These are phyloP conservation scores for Drosophila kanapiae DNA, from an alignment of 1,140 invertebrate species.

Conservation along the genomic window DNA sequence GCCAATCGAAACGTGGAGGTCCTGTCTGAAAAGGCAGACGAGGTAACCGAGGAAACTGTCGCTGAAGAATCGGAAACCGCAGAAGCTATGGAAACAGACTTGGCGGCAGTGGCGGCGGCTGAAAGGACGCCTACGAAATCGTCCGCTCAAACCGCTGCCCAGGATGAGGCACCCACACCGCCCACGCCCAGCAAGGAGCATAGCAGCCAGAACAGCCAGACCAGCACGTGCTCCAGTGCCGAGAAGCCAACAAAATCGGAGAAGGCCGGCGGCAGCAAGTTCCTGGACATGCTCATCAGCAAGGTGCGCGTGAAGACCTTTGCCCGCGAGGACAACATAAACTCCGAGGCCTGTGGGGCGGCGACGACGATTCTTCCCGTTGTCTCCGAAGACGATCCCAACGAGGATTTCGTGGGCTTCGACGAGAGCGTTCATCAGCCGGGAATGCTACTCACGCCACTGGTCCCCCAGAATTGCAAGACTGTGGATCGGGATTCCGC, in stretches of 20 bases:
- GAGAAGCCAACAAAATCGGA: slow-evolving; percentile 49
- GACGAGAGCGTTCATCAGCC: slow-evolving; percentile 74
- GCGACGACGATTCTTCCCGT: background rate
- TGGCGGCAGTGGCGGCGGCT: background rate
- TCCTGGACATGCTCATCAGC: slow-evolving; percentile 78
- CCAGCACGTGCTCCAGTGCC: slow-evolving; percentile 41
- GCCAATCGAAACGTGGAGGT: slow-evolving; percentile 44
- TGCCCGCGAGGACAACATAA: slow-evolving; percentile 57
- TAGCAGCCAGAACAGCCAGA: slow-evolving; percentile 8
- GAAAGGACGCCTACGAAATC: slow-evolving; percentile 39
- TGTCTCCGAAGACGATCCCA: slow-evolving; percentile 35
- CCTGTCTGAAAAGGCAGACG: background rate
- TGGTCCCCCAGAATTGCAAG: slow-evolving; percentile 67
- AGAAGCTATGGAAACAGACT: background rate
- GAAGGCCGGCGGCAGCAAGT: slow-evolving; percentile 61
- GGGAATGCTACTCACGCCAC: slow-evolving; percentile 78
- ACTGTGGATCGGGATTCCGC: slow-evolving; percentile 55
- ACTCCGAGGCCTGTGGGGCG: background rate
- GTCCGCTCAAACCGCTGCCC: background rate
- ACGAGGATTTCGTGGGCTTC: slow-evolving; percentile 80
- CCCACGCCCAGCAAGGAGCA: slow-evolving; percentile 50
- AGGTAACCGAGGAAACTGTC: background rate
- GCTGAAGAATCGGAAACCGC: background rate
- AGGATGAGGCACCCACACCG: slow-evolving; percentile 21
- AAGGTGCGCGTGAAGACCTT: slow-evolving; percentile 72